Evolutionary conservation across 2,888 invertebrate species (phyloP), one percentile per base, ranked within the genome.

Genomic region (Cataglyphis livida): DNA sequence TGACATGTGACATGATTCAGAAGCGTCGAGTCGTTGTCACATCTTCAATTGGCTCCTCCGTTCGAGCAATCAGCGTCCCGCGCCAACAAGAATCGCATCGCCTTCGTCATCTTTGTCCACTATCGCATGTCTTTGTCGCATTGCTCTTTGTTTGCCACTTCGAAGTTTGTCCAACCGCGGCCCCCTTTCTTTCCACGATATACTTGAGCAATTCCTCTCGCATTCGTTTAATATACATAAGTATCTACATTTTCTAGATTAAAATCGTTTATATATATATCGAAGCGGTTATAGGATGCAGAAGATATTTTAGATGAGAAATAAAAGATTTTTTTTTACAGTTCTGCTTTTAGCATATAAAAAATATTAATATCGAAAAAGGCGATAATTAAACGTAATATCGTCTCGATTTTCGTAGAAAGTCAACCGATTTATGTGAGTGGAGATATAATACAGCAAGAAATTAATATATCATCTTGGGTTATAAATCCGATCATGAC

Each of bases 1-100:
- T 94, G 94, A 94, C 94, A 91, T 93, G 93, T 94, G 92, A 94
- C 94, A 94, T 94, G 94, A 94, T 94, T 94, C 94, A 93, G 93
- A 91, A 91, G 93, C 93, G 92, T 94, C 93, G 93, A 93, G 91
- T 91, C 94, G 93, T 93, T 94, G 93, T 93, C 94, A 93, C 93
- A 92, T 94, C 94, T 93, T 93, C 93, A 94, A 93, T 94, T 94
- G 92, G 92, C 92, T 91, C 88, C 91, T 87, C 91, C 92, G 90
- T 89, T 90, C 89, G 88, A 90, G 90, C 91, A 91, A 93, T 91
- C 91, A 92, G 91, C 90, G 84, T 85, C 86, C 89, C 87, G 90
- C 86, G 65, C 84, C 85, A 89, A 84, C 91, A 89, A 86, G 87
- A 87, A 85, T 85, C 87, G 85, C 73, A 85, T 83, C 81, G 83